Base-by-base conservation (phyloP, 2,888 invertebrate genomes). In the Napeogenes sylphis region DNA sequence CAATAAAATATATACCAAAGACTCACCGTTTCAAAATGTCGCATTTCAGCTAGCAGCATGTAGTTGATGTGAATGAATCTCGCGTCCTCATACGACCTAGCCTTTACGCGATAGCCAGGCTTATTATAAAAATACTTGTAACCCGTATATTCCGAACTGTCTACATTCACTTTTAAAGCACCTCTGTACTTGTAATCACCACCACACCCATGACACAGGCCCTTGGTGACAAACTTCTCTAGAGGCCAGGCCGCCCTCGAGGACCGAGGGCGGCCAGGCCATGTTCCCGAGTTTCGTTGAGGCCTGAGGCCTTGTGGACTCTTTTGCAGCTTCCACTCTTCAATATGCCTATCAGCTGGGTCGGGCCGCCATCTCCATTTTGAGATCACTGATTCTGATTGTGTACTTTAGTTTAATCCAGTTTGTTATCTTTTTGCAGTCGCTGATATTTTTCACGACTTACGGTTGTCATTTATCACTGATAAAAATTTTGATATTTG, bases 21-120 rank as follows among this genome's bases (percentile, higher is more conserved):
- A 64, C 88, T 89, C 83, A 94, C 94, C 94, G 93, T 90, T 82
- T 94, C 94, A 78, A 94, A 94, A 77, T 91, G 88, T 65, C 82
- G 86, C 68, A 94, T 91, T 74, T 94, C 92, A 10, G 92, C 92
- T 74, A 93, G 85, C 69, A 94, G 88, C 66, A 91, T 83, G 78
- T 90, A 92, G 79, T 93, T 94, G 75, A 94, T 89, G 77, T 93
- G 92, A 73, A 94, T 89, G 79, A 92, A 94, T 69, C 93, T 86
- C 10, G 93, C 93, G 74, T 94, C 94, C 71, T 93, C 93, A 71
- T 91, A 85, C 64, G 89, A 91, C 61, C 89, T 82, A 47, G 89
- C 78, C 65, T 80, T 85, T 59, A 84, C 75, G 68, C 90, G 78
- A 53, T 79, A 86, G 46, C 90, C 90, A 35, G 90, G 90, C 57